These are phyloP conservation scores for Lordiphosa mommai DNA, from an alignment of 1,140 invertebrate species.

Conservation along the genomic window DNA sequence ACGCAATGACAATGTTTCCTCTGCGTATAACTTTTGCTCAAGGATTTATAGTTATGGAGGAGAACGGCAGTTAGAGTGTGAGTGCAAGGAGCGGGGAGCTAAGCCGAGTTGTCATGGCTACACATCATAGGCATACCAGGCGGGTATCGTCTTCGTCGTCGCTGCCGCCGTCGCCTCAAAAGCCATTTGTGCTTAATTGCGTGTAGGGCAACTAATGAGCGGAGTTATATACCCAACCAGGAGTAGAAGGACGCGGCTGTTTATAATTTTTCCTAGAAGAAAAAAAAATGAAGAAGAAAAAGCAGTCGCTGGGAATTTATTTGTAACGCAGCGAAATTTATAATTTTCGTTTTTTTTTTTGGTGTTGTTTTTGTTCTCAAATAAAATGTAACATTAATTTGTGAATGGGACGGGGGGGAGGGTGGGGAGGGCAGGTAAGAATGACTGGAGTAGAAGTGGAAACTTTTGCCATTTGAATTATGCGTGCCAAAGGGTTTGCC, in stretches of 20 bases:
- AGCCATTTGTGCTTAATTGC: conserved; percentile 77
- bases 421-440: neutral
- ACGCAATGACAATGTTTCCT: conserved; percentile 73
- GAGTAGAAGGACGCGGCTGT: conserved; percentile 49
- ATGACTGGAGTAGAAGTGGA: neutral
- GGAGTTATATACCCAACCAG: conserved; percentile 66
- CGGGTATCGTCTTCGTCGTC: neutral
- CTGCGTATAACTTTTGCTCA: conserved; percentile 68
- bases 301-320: conserved; percentile 44
- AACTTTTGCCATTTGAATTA: conserved; percentile 68
- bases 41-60: conserved; percentile 62
- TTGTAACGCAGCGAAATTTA: conserved; percentile 54
- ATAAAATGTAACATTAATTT: conserved; percentile 73
- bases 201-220: conserved; percentile 77
- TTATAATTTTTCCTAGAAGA: conserved; percentile 53
- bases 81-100: conserved; percentile 2
- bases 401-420: conserved; percentile 23
- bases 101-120: conserved; percentile 62
- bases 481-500: conserved; percentile 67
- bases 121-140: conserved; percentile 52
- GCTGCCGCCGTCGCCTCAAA: conserved; percentile 51
- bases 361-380: conserved; percentile 25
- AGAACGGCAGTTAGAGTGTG: neutral
- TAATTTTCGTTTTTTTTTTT: conserved; percentile 28
- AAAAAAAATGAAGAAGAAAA: conserved; percentile 14